phyloP scores from a whole-genome alignment of 2,888 invertebrate species.

The Muscina levida region DNA sequence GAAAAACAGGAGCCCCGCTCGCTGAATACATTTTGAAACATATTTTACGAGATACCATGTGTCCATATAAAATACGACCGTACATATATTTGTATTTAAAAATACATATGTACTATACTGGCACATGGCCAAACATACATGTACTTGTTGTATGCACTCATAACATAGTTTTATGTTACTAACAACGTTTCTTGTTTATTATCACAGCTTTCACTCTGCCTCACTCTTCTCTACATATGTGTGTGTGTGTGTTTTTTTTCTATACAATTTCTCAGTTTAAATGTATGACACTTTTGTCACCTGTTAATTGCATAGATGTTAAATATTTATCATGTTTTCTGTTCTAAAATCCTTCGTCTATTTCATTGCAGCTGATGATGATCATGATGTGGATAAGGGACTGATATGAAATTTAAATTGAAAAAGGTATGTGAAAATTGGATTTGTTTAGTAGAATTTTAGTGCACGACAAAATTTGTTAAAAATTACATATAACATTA shows the following conservation, averaged over 20 bases:
- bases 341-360: neutral
- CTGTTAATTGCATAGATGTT: slow-evolving; percentile 51
- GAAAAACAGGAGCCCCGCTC: neutral
- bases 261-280: slow-evolving; percentile 11
- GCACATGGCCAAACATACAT: neutral
- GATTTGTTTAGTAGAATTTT: too few species aligned
- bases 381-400: neutral
- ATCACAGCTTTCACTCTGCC: too few species aligned
- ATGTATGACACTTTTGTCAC: slow-evolving; percentile 51
- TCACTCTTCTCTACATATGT: neutral
- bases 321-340: slow-evolving; percentile 20
- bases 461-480: too few species aligned
- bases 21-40: neutral
- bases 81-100: too few species aligned
- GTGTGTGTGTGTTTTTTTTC: slow-evolving; percentile 13
- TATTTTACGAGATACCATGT: slow-evolving; percentile 11
- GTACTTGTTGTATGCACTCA: neutral
- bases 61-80: neutral
- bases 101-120: too few species aligned
- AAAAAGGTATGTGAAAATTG: neutral
- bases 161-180: slow-evolving; percentile 8
- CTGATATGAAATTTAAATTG: neutral
- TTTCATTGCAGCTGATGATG: neutral
- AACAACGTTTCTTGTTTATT: slow-evolving; percentile 3
- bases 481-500: too few species aligned